phyloP scores from a whole-genome alignment of 2,113 vertebrate genomes.

The Lepidothrix coronata region DNA sequence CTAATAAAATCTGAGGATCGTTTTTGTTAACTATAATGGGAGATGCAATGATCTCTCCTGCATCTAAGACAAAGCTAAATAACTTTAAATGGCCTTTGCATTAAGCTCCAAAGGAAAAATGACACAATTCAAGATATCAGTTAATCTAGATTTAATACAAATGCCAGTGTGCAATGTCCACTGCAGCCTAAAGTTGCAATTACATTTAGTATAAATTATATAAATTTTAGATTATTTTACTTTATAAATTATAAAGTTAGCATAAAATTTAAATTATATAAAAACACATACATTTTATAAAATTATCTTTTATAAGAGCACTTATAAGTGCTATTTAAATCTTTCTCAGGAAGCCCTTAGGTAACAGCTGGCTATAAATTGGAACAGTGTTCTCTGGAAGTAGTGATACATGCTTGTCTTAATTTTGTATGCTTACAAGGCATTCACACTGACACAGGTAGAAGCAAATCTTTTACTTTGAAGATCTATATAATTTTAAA shows the following conservation, averaged over 20 bases:
- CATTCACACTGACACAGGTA: neutral
- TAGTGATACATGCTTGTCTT: neutral
- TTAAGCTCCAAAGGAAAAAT: neutral
- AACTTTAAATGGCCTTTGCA: neutral
- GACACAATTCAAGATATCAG: neutral
- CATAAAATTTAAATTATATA: neutral
- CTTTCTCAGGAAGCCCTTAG: neutral
- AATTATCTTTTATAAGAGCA: neutral
- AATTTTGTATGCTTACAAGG: neutral
- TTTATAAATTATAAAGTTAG: neutral
- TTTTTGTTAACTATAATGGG: neutral
- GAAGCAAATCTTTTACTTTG: neutral
- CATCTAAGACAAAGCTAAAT: neutral
- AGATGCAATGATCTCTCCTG: neutral
- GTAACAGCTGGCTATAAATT: neutral
- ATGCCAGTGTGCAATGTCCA: neutral
- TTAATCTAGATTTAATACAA: neutral
- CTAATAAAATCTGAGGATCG: neutral
- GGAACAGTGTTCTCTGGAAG: neutral
- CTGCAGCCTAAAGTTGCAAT: neutral
- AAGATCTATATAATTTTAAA: neutral
- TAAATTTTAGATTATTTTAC: neutral
- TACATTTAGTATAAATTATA: neutral
- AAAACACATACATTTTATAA: neutral
- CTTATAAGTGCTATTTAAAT: neutral